Evolutionary conservation across 2,888 invertebrate genomes (phyloP).

Genomic region (Masnerella sp.): DNA sequence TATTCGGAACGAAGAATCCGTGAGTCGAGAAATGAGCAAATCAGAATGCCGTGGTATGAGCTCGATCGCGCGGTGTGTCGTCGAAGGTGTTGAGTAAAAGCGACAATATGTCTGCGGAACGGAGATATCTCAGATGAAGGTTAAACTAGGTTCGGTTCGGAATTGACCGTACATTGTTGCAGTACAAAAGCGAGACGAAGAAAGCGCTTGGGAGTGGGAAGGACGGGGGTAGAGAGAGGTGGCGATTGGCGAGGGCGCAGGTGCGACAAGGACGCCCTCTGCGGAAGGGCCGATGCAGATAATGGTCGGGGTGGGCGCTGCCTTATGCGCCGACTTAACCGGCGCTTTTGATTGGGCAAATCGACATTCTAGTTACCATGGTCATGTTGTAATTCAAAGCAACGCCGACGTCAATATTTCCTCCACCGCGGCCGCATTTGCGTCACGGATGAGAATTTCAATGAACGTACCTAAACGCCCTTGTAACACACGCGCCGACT

Average conservation of each 20-base stretch:
- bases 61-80: neutral
- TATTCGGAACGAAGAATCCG: no score
- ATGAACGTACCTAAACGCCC: conserved; percentile 40
- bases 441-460: conserved; percentile 47
- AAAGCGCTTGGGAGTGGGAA: conserved; percentile 37
- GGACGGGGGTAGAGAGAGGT: conserved; percentile 24
- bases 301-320: conserved; percentile 58
- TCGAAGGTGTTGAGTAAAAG: conserved; percentile 44
- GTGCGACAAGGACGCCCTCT: conserved; percentile 36
- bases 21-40: no score
- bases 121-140: conserved; percentile 55
- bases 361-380: conserved; percentile 55
- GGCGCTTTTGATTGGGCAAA: conserved; percentile 57
- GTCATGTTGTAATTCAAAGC: conserved; percentile 47
- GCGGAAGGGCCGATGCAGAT: conserved; percentile 41
- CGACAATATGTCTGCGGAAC: conserved; percentile 59
- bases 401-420: conserved; percentile 36
- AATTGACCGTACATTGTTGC: conserved; percentile 55
- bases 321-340: conserved; percentile 50
- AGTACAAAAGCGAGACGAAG: conserved; percentile 53
- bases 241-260: neutral
- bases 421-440: conserved; percentile 28
- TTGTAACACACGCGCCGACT: conserved; percentile 29
- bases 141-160: conserved; percentile 47
- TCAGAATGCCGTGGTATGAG: no score